phyloP scores from a whole-genome alignment of 2,888 invertebrate species.

The Thecocarcelia acutangulata region DNA sequence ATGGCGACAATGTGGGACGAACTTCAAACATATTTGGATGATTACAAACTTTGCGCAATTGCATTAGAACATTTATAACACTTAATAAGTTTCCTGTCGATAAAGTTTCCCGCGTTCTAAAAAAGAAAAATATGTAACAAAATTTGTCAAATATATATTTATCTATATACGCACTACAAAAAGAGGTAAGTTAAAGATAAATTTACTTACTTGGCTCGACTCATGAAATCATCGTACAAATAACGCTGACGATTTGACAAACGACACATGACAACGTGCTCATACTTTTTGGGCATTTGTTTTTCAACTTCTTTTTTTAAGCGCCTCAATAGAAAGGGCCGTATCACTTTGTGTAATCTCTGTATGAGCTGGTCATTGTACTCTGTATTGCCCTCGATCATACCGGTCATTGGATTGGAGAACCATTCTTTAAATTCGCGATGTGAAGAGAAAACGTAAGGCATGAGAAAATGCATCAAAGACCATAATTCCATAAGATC shows the following conservation, averaged over 20 bases:
- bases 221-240: conserved; percentile 99
- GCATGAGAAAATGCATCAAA: conserved; percentile 99
- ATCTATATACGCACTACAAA: no score
- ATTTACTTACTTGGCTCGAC: conserved; percentile 90
- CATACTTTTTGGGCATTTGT: conserved; percentile 98
- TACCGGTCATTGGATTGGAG: conserved; percentile 96
- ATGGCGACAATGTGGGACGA: conserved; percentile 95
- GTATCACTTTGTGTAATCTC: conserved; percentile 94
- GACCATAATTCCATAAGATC: conserved; percentile 98
- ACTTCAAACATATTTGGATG: conserved; percentile 99
- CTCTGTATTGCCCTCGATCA: conserved; percentile 96
- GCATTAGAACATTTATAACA: conserved; percentile 98
- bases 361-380: conserved; percentile 94
- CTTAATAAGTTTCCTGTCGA: conserved; percentile 95
- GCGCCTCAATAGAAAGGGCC: conserved; percentile 95
- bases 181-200: neutral
- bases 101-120: conserved; percentile 95
- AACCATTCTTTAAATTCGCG: conserved; percentile 99
- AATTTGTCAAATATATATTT: neutral
- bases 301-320: conserved; percentile 97
- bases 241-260: conserved; percentile 97
- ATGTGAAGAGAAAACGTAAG: conserved; percentile 97
- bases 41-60: conserved; percentile 98
- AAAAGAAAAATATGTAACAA: neutral
- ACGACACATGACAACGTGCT: conserved; percentile 95